Conservation (phyloP, 2,888 invertebrate genomes). For the Xestia rhomboidea region DNA sequence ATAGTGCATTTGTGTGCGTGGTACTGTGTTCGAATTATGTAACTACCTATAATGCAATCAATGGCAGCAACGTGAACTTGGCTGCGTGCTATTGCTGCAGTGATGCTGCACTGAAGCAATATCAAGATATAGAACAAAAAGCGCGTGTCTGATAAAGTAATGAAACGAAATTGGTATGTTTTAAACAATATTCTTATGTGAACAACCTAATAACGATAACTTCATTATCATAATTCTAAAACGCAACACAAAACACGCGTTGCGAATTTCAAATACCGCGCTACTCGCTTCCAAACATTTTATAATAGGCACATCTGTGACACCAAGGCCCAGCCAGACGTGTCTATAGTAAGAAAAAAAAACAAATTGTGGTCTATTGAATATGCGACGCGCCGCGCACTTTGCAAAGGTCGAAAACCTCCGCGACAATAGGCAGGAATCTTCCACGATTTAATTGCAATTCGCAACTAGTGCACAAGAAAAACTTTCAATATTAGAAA, state of each 20-base stretch:
- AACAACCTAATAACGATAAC: background rate
- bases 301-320: slow-evolving; percentile 64
- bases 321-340: slow-evolving; percentile 71
- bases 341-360: slow-evolving; percentile 73
- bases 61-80: slow-evolving; percentile 59
- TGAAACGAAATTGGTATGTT: slow-evolving; percentile 9
- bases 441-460: slow-evolving; percentile 77
- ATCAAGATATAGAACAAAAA: slow-evolving; percentile 10
- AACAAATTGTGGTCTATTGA: slow-evolving; percentile 76
- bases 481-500: slow-evolving; percentile 39
- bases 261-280: slow-evolving; percentile 62
- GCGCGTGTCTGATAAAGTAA: background rate
- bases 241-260: slow-evolving; percentile 6
- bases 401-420: slow-evolving; percentile 83
- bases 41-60: slow-evolving; percentile 49
- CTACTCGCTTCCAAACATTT: slow-evolving; percentile 32
- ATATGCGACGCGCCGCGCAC: slow-evolving; percentile 77
- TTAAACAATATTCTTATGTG: background rate
- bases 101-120: slow-evolving; percentile 57
- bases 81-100: slow-evolving; percentile 45
- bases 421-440: slow-evolving; percentile 80
- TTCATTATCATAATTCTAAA: background rate
- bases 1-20: slow-evolving; percentile 43
- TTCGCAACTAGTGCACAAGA: slow-evolving; percentile 57
- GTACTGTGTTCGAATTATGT: slow-evolving; percentile 46